Evolutionary conservation across 2,797 vertebrate species (phyloP).

Genomic region (Geotrypetes seraphini): DNA sequence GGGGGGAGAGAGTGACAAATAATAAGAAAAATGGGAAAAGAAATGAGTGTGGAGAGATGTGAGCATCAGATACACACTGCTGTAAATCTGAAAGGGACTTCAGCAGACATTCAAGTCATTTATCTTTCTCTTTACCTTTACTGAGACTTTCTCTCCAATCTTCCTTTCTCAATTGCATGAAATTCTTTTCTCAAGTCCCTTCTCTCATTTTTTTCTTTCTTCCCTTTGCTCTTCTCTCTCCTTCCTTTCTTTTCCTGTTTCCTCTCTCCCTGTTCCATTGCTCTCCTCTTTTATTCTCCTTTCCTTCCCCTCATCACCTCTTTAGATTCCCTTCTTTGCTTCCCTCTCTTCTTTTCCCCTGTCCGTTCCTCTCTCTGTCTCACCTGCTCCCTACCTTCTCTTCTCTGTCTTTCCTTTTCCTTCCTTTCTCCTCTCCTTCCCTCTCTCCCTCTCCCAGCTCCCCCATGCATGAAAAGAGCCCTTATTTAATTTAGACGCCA

Average conservation of each 20-base stretch:
- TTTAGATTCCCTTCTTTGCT: slow-evolving; percentile 33
- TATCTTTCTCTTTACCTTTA: background rate
- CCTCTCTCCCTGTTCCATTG: too few species aligned
- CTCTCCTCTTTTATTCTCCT: too few species aligned
- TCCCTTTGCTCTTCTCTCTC: slow-evolving; percentile 55
- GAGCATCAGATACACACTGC: too few species aligned
- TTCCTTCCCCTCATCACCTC: slow-evolving; percentile 37
- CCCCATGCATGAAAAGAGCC: slow-evolving; percentile 32
- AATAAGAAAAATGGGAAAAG: slow-evolving; percentile 84
- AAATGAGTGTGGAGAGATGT: slow-evolving; percentile 81
- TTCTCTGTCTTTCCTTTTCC: background rate
- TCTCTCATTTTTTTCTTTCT: background rate
- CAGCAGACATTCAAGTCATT: background rate
- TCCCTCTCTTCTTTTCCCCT: background rate
- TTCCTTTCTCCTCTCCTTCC: background rate
- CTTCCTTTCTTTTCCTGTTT: slow-evolving; percentile 28
- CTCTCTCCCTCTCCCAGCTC: slow-evolving; percentile 15
- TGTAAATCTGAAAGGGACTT: slow-evolving; percentile 69
- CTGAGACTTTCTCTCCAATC: too few species aligned
- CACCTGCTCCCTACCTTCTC: background rate
- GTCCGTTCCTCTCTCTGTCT: background rate
- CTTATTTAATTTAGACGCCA: slow-evolving; percentile 88
- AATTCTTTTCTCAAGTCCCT: too few species aligned
- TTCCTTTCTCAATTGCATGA: too few species aligned
- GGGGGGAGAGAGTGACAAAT: slow-evolving; percentile 3